Conservation (phyloP, 1,140 invertebrate genomes). For the Leptinotarsa defecta region DNA sequence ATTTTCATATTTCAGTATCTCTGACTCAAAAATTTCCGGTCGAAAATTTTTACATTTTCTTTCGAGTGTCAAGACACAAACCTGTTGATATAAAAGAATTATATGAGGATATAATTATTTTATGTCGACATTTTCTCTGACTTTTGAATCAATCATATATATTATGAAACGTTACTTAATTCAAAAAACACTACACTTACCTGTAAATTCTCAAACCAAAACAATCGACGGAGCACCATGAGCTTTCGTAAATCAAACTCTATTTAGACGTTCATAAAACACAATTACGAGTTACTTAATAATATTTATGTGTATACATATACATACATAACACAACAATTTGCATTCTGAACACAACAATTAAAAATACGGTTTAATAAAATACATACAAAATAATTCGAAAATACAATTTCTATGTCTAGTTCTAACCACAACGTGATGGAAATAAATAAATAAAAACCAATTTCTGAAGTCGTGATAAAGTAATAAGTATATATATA, state of each 20-base stretch:
- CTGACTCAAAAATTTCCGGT: no score
- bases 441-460: conserved; percentile 26
- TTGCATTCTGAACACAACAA: conserved; percentile 56
- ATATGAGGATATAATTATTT: no score
- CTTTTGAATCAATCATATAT: no score
- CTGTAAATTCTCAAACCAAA: conserved; percentile 1
- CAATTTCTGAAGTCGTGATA: conserved; percentile 15
- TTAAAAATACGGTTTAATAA: conserved; percentile 47
- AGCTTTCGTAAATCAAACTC: conserved; percentile 43
- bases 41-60: no score
- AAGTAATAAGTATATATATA: conserved; percentile 17
- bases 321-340: conserved; percentile 54
- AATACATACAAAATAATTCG: conserved; percentile 46
- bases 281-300: conserved; percentile 48
- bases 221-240: background rate
- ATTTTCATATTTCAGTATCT: no score
- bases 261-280: conserved; percentile 47
- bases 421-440: conserved; percentile 26
- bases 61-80: no score
- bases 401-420: conserved; percentile 28
- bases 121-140: no score
- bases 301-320: conserved; percentile 52
- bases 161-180: no score
- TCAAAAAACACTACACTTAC: background rate
- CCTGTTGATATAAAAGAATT: no score